Conservation (phyloP, 2,797 vertebrate species). For the Channa striata region DNA sequence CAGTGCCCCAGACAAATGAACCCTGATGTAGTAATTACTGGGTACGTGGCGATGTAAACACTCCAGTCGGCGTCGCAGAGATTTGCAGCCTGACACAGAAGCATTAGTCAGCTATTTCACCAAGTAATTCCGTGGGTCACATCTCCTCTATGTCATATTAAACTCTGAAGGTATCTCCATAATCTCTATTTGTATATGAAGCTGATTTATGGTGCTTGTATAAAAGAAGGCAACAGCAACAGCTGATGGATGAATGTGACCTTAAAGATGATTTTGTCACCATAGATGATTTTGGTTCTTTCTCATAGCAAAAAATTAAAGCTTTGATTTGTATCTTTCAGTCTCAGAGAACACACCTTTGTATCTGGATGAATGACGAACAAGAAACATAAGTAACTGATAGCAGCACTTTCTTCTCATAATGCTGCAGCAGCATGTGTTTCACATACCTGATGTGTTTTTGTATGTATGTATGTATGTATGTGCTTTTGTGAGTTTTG, state of each 20-base stretch:
- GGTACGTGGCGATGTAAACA: constrained; percentile 32
- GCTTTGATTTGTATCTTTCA: background rate
- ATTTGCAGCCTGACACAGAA: constrained; percentile 2
- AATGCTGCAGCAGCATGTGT: no score
- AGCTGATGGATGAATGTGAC: constrained; percentile 25
- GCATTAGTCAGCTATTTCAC: constrained; percentile 18
- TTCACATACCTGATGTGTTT: no score
- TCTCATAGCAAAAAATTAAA: background rate
- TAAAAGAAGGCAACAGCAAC: background rate
- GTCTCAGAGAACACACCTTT: no score
- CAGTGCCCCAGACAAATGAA: constrained; percentile 26
- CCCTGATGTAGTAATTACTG: constrained; percentile 43
- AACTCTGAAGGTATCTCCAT: background rate
- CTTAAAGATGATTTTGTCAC: constrained; percentile 10
- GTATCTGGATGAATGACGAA: background rate
- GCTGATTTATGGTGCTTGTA: constrained; percentile 12
- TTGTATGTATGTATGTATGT: no score
- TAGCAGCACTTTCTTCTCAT: background rate
- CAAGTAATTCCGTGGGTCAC: background rate
- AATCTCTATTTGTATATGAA: background rate
- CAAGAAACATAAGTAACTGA: background rate
- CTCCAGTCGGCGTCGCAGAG: background rate
- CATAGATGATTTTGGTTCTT: background rate
- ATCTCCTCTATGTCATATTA: background rate
- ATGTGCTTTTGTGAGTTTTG: no score